Evolutionary conservation across 1,140 invertebrate species (phyloP).

Genomic region (Drosophila willistoni): DNA sequence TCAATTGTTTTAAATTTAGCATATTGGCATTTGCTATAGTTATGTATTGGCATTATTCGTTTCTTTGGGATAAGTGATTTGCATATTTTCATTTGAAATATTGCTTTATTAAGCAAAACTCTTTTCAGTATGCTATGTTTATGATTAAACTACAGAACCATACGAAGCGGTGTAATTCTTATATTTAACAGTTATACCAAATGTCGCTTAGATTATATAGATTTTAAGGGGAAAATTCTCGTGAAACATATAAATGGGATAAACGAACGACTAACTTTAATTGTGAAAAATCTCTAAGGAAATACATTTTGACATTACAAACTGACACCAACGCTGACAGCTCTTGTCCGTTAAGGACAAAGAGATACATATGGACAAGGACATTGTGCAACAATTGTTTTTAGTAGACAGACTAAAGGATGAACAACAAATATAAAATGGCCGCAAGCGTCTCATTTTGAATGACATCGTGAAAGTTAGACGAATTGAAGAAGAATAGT

Average conservation of each 20-base stretch:
- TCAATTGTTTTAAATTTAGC: slow-evolving; percentile 21
- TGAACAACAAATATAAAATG: neutral
- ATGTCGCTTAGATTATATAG: no score
- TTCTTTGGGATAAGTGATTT: neutral
- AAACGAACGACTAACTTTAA: slow-evolving; percentile 22
- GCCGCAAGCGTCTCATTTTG: neutral
- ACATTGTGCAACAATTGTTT: slow-evolving; percentile 5
- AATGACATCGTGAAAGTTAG: no score
- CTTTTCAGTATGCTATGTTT: neutral
- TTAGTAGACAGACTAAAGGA: neutral
- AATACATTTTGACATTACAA: slow-evolving; percentile 24
- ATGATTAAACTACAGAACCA: no score
- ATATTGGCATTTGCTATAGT: neutral
- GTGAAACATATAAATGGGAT: no score
- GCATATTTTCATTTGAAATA: neutral
- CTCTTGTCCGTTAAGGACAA: neutral
- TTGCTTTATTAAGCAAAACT: slow-evolving; percentile 7
- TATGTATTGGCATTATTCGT: neutral
- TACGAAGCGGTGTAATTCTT: no score
- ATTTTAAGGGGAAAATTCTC: no score
- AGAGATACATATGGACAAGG: neutral
- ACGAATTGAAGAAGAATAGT: no score
- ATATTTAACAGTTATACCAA: no score
- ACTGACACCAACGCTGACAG: slow-evolving; percentile 8
- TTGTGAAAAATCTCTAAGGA: slow-evolving; percentile 34